phyloP scores from a whole-genome alignment of 2,797 vertebrate genomes.

The Platyrinchus mystaceus region DNA sequence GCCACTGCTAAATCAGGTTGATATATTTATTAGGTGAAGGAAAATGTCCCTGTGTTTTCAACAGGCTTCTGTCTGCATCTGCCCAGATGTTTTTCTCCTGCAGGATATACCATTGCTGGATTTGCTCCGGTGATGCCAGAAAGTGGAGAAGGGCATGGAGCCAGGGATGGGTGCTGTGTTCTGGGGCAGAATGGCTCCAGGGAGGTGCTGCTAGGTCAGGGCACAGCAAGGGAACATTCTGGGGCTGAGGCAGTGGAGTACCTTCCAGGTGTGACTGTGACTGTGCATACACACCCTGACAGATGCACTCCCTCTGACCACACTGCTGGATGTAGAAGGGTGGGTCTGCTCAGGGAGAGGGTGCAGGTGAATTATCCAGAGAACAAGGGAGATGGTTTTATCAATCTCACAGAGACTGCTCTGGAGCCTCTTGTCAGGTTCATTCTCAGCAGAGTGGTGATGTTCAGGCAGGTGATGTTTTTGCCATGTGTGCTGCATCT shows the following conservation, averaged over 20 bases:
- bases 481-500: accelerated
- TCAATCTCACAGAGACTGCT: not conserved
- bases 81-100: not conserved
- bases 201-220: not conserved
- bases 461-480: accelerated
- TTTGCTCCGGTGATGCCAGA: not conserved
- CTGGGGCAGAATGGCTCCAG: not conserved
- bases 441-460: not conserved
- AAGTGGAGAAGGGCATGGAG: accelerated
- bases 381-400: not conserved
- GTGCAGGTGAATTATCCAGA: accelerated
- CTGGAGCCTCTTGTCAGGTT: accelerated
- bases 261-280: not conserved
- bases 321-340: accelerated
- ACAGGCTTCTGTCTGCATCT: not conserved
- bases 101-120: not conserved
- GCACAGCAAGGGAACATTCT: accelerated
- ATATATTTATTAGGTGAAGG: not conserved
- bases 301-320: accelerated
- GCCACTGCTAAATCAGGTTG: not conserved
- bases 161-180: no score
- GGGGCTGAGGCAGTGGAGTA: accelerated
- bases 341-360: accelerated
- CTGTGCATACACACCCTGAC: not conserved
- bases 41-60: not conserved